These are phyloP conservation scores for Tetramorium bicarinatum DNA, from an alignment of 2,888 invertebrate genomes.

Conservation along the genomic window DNA sequence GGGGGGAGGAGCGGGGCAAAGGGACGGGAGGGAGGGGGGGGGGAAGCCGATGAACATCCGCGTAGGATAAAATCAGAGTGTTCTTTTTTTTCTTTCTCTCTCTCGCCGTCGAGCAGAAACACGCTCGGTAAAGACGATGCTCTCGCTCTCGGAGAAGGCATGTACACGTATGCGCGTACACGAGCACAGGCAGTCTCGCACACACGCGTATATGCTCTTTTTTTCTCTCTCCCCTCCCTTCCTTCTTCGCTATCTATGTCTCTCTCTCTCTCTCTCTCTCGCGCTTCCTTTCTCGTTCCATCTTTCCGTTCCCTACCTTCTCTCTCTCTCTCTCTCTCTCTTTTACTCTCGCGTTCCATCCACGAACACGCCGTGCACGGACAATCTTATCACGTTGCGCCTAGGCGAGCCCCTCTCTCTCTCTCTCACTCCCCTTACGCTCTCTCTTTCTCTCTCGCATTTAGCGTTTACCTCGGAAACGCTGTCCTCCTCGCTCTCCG, in stretches of 20 bases:
- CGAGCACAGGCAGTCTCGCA: neutral
- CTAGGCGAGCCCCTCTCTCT: conserved; percentile 45
- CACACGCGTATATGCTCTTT: neutral
- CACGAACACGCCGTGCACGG: conserved; percentile 44
- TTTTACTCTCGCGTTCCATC: conserved; percentile 35
- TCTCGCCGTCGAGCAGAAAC: neutral
- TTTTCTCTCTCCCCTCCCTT: neutral
- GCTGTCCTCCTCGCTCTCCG: conserved; percentile 98
- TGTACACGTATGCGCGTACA: neutral
- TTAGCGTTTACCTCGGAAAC: conserved; percentile 94
- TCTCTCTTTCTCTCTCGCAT: conserved; percentile 4
- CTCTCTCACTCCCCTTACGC: neutral
- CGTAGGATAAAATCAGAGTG: neutral
- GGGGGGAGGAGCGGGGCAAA: neutral
- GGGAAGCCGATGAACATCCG: neutral
- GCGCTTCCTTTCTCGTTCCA: neutral
- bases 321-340: conserved; percentile 21
- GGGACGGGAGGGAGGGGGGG: too few species aligned
- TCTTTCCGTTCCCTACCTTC: neutral
- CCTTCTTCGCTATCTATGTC: neutral
- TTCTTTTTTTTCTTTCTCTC: neutral
- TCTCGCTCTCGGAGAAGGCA: neutral
- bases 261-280: too few species aligned
- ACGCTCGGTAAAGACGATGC: neutral
- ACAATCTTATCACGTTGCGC: conserved; percentile 62